These are phyloP conservation scores for Steinernema scapterisci DNA, from an alignment of 2,888 invertebrate genomes.

Conservation along the genomic window DNA sequence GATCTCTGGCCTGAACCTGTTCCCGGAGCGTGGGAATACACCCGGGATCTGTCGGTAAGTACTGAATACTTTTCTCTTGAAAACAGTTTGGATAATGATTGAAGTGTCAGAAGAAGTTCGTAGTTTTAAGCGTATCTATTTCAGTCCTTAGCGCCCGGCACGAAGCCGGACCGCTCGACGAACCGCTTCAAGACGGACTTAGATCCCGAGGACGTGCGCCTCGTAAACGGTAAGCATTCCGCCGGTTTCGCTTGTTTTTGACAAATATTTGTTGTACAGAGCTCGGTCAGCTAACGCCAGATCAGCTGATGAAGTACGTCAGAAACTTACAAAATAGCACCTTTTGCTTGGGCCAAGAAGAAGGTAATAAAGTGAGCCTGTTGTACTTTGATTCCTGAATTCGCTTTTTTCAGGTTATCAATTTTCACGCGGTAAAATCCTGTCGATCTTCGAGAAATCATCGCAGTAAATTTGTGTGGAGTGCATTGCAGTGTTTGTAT, in stretches of 20 bases:
- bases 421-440: slow-evolving; percentile 43
- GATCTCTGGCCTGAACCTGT: slow-evolving; percentile 41
- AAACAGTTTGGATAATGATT: too few relatives aligned
- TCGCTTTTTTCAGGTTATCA: slow-evolving; percentile 42
- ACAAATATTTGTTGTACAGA: slow-evolving; percentile 67
- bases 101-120: too few relatives aligned
- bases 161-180: slow-evolving; percentile 77
- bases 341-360: slow-evolving; percentile 89
- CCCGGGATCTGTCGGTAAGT: slow-evolving; percentile 35
- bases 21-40: slow-evolving; percentile 42
- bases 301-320: slow-evolving; percentile 87
- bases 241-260: not conserved
- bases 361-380: slow-evolving; percentile 69
- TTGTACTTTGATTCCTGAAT: slow-evolving; percentile 13
- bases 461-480: not conserved
- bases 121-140: too few relatives aligned
- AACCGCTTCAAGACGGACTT: slow-evolving; percentile 55
- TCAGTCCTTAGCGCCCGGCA: slow-evolving; percentile 34
- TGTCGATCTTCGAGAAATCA: slow-evolving; percentile 43
- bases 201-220: slow-evolving; percentile 60
- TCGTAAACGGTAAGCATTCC: slow-evolving; percentile 54
- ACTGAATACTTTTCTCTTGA: too few relatives aligned
- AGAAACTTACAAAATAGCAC: slow-evolving; percentile 90
- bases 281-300: slow-evolving; percentile 76
- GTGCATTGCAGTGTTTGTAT: not conserved